Base-by-base conservation (phyloP, 1,140 invertebrate species). In the Coptotermes formosanus region DNA sequence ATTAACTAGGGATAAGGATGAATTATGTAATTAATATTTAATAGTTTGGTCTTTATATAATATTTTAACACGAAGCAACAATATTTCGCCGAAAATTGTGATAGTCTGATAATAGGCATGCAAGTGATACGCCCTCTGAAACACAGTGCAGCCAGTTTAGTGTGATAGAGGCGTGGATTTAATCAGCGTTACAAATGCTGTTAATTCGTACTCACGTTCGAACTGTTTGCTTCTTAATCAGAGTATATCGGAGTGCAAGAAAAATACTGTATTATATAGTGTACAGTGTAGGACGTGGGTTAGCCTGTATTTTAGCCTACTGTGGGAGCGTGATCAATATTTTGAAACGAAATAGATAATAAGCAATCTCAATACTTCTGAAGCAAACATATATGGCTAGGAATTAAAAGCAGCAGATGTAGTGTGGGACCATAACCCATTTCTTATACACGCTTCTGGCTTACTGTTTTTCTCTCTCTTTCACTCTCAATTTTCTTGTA, bases 91-190 rank as follows among this genome's bases (percentile, higher is more conserved):
- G 14, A n/a, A 64, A 75, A 1, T 64, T 75, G 7, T 75, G 64
- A 14, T 30, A 25, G 59, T 7, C n/a, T 75, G 25, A n/a, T n/a
- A 21, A n/a, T 64, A 64, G 59, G 19, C 3, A 64, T 7, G 7
- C n/a, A 69, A 69, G 64, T 69, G 23, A 75, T 75, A 75, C 64
- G 64, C 25, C 64, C 64, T n/a, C 64, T 75, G n/a, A 75, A 75
- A n/a, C 64, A 14, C n/a, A 11, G 11, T 9, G 8, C n/a, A 75
- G 30, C 59, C 7, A 64, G 59, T 64, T 64, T n/a, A 23, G 21
- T 7, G 59, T 64, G 59, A 64, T 64, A 23, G 1, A 8, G 64
- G 64, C 25, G 7, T 25, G 25, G n/a, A 30, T 75, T 75, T 75
- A n/a, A 75, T 75, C 64, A 7, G 14, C n/a, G 25, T 75, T 16